A percentile compares a stretch with the other conserved stretches of the same genome.
These are phyloP conservation scores for Muschampia plurimacula DNA, from an alignment of 2,888 invertebrate species.

Conservation along the genomic window DNA sequence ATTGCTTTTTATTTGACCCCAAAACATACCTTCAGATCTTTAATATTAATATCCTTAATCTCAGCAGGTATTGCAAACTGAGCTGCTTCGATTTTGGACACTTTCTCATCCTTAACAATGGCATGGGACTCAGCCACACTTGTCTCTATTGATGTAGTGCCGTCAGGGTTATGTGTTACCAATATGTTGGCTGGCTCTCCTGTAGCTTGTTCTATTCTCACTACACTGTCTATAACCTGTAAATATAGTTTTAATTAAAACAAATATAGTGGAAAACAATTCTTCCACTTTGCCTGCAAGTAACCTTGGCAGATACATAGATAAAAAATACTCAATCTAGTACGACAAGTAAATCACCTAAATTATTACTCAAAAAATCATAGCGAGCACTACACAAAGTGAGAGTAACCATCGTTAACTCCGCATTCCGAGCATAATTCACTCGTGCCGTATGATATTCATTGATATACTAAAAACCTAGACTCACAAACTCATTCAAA, in stretches of 20 bases:
- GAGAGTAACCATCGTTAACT: too few species aligned
- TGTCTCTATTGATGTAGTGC: constrained; percentile 82
- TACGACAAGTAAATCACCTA: too few species aligned
- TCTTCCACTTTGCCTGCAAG: too few species aligned
- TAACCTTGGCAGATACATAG: too few species aligned
- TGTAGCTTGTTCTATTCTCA: constrained; percentile 81
- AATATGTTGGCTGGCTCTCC: constrained; percentile 82
- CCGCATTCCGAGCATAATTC: too few species aligned
- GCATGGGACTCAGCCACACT: constrained; percentile 69
- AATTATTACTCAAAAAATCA: too few species aligned
- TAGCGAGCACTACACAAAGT: too few species aligned
- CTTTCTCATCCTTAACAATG: constrained; percentile 86
- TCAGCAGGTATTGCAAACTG: constrained; percentile 81
- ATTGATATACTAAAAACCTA: too few species aligned
- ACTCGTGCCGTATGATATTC: too few species aligned
- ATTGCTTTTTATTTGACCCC: not conserved
- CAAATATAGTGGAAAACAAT: too few species aligned
- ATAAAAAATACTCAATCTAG: too few species aligned
- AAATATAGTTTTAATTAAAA: not conserved
- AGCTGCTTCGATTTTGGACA: constrained; percentile 68
- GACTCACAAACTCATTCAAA: too few species aligned
- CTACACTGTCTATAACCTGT: constrained; percentile 82
- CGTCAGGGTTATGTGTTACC: constrained; percentile 81
- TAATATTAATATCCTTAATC: constrained; percentile 82
- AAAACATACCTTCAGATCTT: constrained; percentile 51